Evolutionary conservation across 1,140 invertebrate species (phyloP).

Genomic region (Elymnias hypermnestra): DNA sequence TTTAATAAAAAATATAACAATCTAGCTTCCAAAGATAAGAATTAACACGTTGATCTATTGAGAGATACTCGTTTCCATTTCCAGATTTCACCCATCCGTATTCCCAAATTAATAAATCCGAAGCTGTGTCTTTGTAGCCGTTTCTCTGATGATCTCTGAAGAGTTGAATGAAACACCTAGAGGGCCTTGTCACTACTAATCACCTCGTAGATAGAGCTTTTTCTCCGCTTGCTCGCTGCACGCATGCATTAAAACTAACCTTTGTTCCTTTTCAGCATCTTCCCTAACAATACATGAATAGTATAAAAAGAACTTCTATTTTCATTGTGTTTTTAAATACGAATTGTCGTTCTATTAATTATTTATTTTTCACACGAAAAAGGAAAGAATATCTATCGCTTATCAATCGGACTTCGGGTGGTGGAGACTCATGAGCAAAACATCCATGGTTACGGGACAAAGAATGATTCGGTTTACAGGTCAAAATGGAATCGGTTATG

Average conservation of each 20-base stretch:
- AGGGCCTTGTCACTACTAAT: slow-evolving; percentile 58
- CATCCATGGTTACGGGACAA: slow-evolving; percentile 2
- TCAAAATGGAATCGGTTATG: too few relatives aligned
- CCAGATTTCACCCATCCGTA: too few relatives aligned
- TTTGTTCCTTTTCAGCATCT: slow-evolving; percentile 68
- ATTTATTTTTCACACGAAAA: too few relatives aligned
- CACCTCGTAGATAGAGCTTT: slow-evolving; percentile 51
- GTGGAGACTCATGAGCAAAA: background rate
- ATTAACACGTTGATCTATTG: too few relatives aligned
- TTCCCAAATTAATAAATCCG: too few relatives aligned
- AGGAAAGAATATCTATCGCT: background rate
- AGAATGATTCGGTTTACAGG: too few relatives aligned
- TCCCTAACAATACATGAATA: slow-evolving; percentile 54
- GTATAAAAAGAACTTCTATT: slow-evolving; percentile 19
- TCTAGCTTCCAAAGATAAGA: too few relatives aligned
- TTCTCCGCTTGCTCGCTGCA: slow-evolving; percentile 59
- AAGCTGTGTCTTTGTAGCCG: too few relatives aligned
- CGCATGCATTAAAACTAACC: slow-evolving; percentile 69
- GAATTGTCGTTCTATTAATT: too few relatives aligned
- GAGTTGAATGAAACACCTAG: slow-evolving; percentile 17
- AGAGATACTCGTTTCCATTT: too few relatives aligned
- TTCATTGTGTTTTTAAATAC: too few relatives aligned
- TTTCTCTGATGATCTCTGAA: background rate
- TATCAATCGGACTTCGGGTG: slow-evolving; percentile 2
- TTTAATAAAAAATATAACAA: too few relatives aligned